phyloP scores from a whole-genome alignment of 2,113 vertebrate species.

The Mus pahari region DNA sequence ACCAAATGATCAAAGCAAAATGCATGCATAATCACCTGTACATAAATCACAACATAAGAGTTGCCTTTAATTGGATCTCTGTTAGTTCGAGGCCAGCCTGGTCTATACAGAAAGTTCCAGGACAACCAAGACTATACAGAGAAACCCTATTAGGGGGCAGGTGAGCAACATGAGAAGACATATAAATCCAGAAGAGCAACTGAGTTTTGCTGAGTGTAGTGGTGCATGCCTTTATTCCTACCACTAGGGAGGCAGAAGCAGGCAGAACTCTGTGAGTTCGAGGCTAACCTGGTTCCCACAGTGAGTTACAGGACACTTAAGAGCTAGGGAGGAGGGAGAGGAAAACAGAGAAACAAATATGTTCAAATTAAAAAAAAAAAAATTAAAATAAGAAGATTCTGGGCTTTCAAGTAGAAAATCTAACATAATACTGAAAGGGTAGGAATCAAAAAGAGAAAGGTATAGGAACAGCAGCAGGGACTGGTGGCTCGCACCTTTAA shows the following conservation, averaged over 20 bases:
- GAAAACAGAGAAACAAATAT: not conserved
- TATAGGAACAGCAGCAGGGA: not conserved
- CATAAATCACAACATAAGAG: not conserved
- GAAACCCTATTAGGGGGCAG: not conserved
- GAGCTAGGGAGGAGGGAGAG: not conserved
- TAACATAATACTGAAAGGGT: not conserved
- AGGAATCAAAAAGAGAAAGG: not conserved
- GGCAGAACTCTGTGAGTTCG: not conserved
- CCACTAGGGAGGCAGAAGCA: not conserved
- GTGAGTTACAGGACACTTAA: not conserved
- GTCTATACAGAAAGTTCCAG: not conserved
- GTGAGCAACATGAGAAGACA: not conserved
- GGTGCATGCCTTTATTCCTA: not conserved
- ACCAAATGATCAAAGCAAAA: slow-evolving; percentile 50
- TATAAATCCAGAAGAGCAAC: not conserved
- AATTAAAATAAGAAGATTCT: not conserved
- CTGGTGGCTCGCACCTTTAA: not conserved
- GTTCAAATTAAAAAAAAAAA: not conserved
- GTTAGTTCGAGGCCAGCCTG: not conserved
- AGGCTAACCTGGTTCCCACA: not conserved
- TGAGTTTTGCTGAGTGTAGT: not conserved
- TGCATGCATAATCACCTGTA: not conserved
- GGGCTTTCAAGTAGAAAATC: not conserved
- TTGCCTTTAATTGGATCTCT: not conserved
- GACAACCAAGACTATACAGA: not conserved